Base-by-base conservation (phyloP, 2,113 vertebrate genomes). In the Bombycilla garrulus region DNA sequence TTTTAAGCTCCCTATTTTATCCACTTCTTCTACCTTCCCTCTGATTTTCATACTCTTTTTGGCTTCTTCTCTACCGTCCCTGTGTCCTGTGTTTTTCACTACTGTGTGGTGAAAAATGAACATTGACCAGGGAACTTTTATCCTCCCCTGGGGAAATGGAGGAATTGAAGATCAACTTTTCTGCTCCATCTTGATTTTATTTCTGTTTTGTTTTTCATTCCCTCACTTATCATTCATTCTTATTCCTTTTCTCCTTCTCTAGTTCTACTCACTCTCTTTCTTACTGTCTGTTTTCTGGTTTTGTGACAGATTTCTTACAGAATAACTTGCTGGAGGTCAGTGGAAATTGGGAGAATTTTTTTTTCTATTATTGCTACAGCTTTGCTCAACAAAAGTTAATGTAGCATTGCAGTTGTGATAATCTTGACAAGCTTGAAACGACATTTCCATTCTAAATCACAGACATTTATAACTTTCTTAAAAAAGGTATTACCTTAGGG, bases 401-500 rank as follows among this genome's bases (percentile, higher is more conserved):
- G 72, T 66, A 87, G 16, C 58, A 74, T 67, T 81, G 66, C 71
- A 28, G 51, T 78, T 93, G 60, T 57, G 53, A 85, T 90, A 71
- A 51, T 77, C 88, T 74, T 81, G n/a, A 45, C 58, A 92, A 94
- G 79, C 53, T 91, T 86, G 85, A 94, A 92, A 93, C 0, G 26
- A 45, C 31, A 69, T 79, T 96, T 88, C 51, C 74, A 56, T 94
- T 95, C 77, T 88, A 96, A 92, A 95, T 88, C 73, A 38, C 15
- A 51, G 53, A 26, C 10, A 90, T 93, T 94, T 95, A 88, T 67
- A 86, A 90, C 40, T 50, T 89, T 83, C 65, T 80, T 29, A 6
- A 50, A 88, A 90, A 92, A 70, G n/a, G n/a, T 62, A 36, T 48
- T 93, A 91, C 91, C 72, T 92, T 71, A 89, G 74, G 38, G 70